Evolutionary conservation across 2,888 invertebrate species (phyloP).

Genomic region (Sabatieria punctata): DNA sequence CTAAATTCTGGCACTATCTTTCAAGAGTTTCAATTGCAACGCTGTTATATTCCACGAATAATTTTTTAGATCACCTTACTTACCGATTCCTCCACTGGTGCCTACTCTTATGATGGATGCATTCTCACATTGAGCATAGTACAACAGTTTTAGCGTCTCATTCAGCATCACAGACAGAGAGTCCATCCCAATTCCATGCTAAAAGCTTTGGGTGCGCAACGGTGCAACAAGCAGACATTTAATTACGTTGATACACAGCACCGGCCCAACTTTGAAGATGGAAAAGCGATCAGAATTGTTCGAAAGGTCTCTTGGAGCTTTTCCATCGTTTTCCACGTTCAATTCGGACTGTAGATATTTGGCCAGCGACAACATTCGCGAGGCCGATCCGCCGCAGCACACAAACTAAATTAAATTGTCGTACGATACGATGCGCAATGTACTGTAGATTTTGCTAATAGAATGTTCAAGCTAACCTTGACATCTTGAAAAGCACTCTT

Average conservation of each 20-base stretch:
- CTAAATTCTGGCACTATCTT: no score
- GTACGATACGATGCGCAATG: no score
- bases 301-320: no score
- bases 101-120: conserved; percentile 76
- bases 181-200: conserved; percentile 94
- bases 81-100: conserved; percentile 77
- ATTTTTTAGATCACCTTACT: not conserved
- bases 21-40: no score
- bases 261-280: conserved; percentile 31
- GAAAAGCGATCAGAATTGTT: conserved; percentile 36
- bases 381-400: conserved; percentile 32
- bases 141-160: conserved; percentile 84
- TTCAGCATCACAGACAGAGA: conserved; percentile 82
- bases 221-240: not conserved
- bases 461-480: no score
- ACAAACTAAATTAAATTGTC: conserved; percentile 35
- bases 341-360: conserved; percentile 26
- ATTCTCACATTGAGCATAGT: conserved; percentile 64
- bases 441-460: no score
- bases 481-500: not conserved
- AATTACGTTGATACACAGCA: conserved; percentile 30
- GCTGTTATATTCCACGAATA: not conserved
- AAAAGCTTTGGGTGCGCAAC: conserved; percentile 23
- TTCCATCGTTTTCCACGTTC: conserved; percentile 40
- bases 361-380: conserved; percentile 31